A percentile compares a stretch with the other conserved stretches of the same genome.
Evolutionary conservation across 2,113 vertebrate genomes (phyloP).

Genomic region (Macquaria australasica): DNA sequence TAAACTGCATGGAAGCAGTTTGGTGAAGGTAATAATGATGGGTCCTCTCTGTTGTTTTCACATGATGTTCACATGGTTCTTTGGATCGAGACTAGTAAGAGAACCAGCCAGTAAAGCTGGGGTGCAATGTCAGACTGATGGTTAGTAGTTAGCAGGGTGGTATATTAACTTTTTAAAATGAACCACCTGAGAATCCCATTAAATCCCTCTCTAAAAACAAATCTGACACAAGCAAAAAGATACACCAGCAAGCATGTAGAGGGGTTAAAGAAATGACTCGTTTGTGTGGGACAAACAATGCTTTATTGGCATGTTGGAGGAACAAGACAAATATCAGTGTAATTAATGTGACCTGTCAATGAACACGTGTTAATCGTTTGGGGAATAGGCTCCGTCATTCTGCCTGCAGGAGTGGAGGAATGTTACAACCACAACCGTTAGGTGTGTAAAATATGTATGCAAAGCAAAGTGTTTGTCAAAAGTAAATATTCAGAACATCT

Average conservation of each 20-base stretch:
- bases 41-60: neutral
- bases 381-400: neutral
- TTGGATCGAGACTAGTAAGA: neutral
- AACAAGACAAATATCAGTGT: constrained; percentile 37
- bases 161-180: too few relatives aligned
- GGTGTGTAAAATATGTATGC: neutral
- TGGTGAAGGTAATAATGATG: neutral
- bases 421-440: too few relatives aligned
- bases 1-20: neutral
- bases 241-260: too few relatives aligned
- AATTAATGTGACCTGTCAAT: constrained; percentile 4
- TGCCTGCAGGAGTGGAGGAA: neutral
- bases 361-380: neutral
- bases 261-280: neutral
- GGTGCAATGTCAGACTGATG: neutral
- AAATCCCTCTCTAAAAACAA: neutral
- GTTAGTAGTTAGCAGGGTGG: too few relatives aligned
- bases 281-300: constrained; percentile 25
- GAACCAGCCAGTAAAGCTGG: neutral
- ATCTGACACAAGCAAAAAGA: neutral
- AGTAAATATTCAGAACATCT: constrained; percentile 1
- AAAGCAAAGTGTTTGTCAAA: constrained; percentile 21
- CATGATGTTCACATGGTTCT: neutral
- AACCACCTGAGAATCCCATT: neutral
- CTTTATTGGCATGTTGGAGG: constrained; percentile 64